These are phyloP conservation scores for Mnemiopsis leidyi DNA, from an alignment of 37 sponge, comb jelly and placozoan species.

Conservation along the genomic window DNA sequence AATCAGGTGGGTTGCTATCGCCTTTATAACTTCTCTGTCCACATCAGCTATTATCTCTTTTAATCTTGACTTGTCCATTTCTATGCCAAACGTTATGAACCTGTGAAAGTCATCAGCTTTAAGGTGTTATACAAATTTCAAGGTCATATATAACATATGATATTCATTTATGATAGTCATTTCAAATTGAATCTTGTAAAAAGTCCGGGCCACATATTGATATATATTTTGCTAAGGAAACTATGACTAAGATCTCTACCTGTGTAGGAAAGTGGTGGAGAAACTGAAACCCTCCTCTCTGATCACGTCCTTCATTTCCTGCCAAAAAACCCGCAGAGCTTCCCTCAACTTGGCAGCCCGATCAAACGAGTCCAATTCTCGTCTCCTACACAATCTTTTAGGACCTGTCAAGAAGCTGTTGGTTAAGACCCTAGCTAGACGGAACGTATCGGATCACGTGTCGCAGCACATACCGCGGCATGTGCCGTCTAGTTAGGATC, in stretches of 20 bases:
- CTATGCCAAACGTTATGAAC: neutral
- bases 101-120: too few relatives aligned
- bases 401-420: neutral
- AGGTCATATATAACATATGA: too few relatives aligned
- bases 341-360: neutral
- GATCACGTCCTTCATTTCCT: neutral
- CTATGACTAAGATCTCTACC: neutral
- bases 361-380: neutral
- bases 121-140: too few relatives aligned
- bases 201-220: too few relatives aligned
- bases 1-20: neutral
- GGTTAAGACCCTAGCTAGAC: too few relatives aligned
- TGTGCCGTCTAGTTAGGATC: too few relatives aligned
- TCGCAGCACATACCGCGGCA: too few relatives aligned
- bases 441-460: too few relatives aligned
- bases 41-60: constrained; percentile 11
- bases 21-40: neutral
- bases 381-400: neutral
- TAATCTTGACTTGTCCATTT: neutral
- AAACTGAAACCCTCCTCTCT: neutral
- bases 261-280: constrained; percentile 33
- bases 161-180: too few relatives aligned
- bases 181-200: too few relatives aligned
- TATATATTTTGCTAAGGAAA: neutral
- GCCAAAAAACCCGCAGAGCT: constrained; percentile 9